Base-by-base conservation (phyloP, 2,888 invertebrate genomes). In the Drosophila putrida region DNA sequence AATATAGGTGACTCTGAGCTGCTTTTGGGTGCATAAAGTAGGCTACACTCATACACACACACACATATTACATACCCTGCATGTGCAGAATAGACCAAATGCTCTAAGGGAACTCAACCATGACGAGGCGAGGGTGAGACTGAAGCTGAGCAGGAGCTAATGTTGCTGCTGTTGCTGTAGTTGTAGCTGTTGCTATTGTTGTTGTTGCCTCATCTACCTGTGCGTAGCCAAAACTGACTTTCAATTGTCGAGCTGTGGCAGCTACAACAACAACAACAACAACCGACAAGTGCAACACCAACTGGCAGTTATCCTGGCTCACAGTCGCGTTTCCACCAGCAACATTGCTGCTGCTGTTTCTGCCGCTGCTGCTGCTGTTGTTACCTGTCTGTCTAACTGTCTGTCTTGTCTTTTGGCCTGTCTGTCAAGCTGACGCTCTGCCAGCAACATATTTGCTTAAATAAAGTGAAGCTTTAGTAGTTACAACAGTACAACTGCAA, bases 1-100 rank as follows among this genome's bases (percentile, higher is more conserved):
- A 87, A 89, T 82, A 60, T 89, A 89, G 88, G 89, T 89, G 85
- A 89, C 78, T 73, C 72, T 69, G 57, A 47, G 66, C 57, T 63
- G 72, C 20, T 25, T 20, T 61, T 62, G 62, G 71, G 65, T 62
- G 46, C 62, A 54, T 74, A 69, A 71, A 70, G 58, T 78, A 76
- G 77, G 77, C 72, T 72, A 68, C 71, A 71, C 43, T 28, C 15
- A 44, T 39, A 59, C 28, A 50, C 11, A 47, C 39, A 43, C 20
- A 51, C 10, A 25, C 35, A 59, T 25, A 43, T 6, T 20, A 15
- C 31, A n/a, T 10, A 11, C 49, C 47, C 71, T 84, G 83, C 80
- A 72, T 74, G 80, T 77, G 75, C 70, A 53, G 51, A 46, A 71
- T 71, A 72, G 71, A 73, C 53, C 50, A 61, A 80, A 75, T 71